A percentile compares a stretch with the other conserved stretches of the same genome.
Evolutionary conservation across 2,888 invertebrate species (phyloP).

Genomic region (Prenolepis imparis): DNA sequence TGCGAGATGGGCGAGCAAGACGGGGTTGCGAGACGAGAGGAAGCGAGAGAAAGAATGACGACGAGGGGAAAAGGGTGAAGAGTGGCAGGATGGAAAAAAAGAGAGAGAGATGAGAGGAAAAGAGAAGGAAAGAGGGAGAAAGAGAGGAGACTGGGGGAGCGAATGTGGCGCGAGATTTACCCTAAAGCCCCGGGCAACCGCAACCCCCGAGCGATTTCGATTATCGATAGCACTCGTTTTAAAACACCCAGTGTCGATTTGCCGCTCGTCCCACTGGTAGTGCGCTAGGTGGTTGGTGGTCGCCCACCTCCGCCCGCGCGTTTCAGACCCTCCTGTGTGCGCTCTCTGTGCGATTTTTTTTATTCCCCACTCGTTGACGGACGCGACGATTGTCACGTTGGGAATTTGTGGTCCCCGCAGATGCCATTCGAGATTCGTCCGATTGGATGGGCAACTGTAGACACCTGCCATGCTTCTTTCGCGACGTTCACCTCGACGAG

Average conservation of each 20-base stretch:
- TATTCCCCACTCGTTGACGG: constrained; percentile 78
- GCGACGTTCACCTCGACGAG: constrained; percentile 54
- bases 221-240: constrained; percentile 85
- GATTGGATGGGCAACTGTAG: constrained; percentile 67
- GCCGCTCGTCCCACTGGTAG: constrained; percentile 64
- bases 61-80: constrained; percentile 19
- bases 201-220: constrained; percentile 84
- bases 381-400: constrained; percentile 80
- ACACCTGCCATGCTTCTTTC: constrained; percentile 59
- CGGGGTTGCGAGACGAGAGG: constrained; percentile 25
- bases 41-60: constrained; percentile 55
- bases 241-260: constrained; percentile 83
- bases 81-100: constrained; percentile 26
- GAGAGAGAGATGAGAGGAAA: constrained; percentile 7
- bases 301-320: constrained; percentile 57
- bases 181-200: constrained; percentile 75
- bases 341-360: constrained; percentile 71
- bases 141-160: constrained; percentile 49
- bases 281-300: constrained; percentile 45
- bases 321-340: constrained; percentile 56
- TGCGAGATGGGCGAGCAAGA: constrained; percentile 27
- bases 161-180: constrained; percentile 72
- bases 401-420: constrained; percentile 78
- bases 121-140: constrained; percentile 23
- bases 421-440: constrained; percentile 78